Evolutionary conservation across 1,140 invertebrate species (phyloP).

Genomic region (Nephotettix cincticeps): DNA sequence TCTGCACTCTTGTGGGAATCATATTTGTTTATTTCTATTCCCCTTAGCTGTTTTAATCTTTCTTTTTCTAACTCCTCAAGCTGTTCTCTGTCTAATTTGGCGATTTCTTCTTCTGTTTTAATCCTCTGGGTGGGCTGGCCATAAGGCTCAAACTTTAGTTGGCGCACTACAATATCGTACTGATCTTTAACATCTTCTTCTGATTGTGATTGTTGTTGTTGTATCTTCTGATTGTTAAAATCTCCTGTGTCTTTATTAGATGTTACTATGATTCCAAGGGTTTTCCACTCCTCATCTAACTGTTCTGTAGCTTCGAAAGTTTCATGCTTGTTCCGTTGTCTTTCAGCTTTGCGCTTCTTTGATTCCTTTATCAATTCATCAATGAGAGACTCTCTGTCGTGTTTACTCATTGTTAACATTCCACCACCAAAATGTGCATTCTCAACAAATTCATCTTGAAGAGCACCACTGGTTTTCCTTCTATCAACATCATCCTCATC

Average conservation of each 20-base stretch:
- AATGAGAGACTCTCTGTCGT: constrained; percentile 71
- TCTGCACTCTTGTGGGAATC: constrained; percentile 64
- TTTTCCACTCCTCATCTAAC: constrained; percentile 84
- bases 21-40: constrained; percentile 37
- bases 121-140: constrained; percentile 76
- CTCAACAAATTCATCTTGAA: constrained; percentile 74
- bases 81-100: constrained; percentile 73
- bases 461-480: constrained; percentile 52
- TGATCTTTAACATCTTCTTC: too few relatives aligned
- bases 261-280: constrained; percentile 64
- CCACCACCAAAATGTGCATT: constrained; percentile 90
- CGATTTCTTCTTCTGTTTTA: constrained; percentile 80
- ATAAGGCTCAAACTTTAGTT: constrained; percentile 80
- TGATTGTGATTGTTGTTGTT: too few relatives aligned
- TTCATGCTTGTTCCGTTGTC: constrained; percentile 81
- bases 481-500: constrained; percentile 70
- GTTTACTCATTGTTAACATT: constrained; percentile 62
- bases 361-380: constrained; percentile 87
- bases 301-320: constrained; percentile 82
- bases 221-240: constrained; percentile 50
- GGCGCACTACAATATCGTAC: constrained; percentile 79
- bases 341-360: constrained; percentile 84
- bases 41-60: constrained; percentile 70
- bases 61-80: constrained; percentile 79
- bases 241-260: constrained; percentile 51